Base-by-base conservation (phyloP, 2,113 vertebrate species). In the Phyllopteryx taeniolatus region DNA sequence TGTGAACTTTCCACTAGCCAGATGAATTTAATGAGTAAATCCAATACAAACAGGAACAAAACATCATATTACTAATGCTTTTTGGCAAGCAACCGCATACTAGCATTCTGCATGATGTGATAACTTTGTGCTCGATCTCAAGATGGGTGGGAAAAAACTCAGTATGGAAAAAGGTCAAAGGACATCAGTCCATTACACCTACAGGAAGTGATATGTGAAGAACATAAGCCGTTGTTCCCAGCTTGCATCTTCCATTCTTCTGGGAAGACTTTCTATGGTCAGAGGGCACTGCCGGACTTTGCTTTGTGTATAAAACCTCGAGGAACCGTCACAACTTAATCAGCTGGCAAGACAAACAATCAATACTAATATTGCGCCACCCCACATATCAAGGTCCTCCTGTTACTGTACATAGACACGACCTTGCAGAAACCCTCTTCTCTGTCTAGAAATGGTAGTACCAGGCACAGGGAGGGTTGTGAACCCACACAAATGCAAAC, bases 401-500 rank as follows among this genome's bases (percentile, higher is more conserved):
- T 46, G 51, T n/a, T 71, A 69, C 33, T 27, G 27, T 27, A 27
- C 27, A 27, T 27, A 67, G 66, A 56, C 39, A 39, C 35, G 60
- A 71, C 71, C 63, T 71, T 11, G 3, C n/a, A 64, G 72, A 77
- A 39, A 62, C 70, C 47, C 65, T 61, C 31, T 74, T 47, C 63
- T 66, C 70, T 66, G 68, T 80, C 74, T 43, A 81, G 27, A 54
- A 75, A 71, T 44, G 8, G 39, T 51, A 22, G 61, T 69, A 66
- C 57, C 12, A 56, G 66, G 77, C 43, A 69, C 75, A 79, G 77
- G 65, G 80, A 81, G 56, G 46, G 62, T 49, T 75, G 13, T 49
- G 69, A 53, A 53, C 5, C 7, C 19, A 20, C 2, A 53, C 19
- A 47, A 13, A 69, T 75, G 56, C 66, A 79, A 70, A 85, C 72